phyloP scores from a whole-genome alignment of 2,113 vertebrate genomes.

The Ochotona princeps region DNA sequence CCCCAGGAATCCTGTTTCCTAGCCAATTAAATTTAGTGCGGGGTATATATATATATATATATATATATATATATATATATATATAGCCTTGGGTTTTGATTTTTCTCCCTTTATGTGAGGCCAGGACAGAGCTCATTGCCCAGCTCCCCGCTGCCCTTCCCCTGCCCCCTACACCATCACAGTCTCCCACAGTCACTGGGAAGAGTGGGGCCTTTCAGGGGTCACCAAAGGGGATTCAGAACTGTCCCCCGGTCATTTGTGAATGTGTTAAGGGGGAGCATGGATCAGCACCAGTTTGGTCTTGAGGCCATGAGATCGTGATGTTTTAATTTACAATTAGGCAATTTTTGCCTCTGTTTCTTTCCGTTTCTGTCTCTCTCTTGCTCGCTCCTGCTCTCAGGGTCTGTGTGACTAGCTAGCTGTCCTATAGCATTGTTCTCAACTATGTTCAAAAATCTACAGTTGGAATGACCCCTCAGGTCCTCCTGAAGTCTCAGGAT shows the following conservation, averaged over 20 bases:
- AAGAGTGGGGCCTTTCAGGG: background rate
- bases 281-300: background rate
- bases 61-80: background rate
- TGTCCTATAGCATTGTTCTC: background rate
- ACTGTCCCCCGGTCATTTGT: background rate
- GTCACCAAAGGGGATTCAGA: conserved; percentile 2
- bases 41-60: background rate
- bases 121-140: conserved; percentile 21
- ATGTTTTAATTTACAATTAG: background rate
- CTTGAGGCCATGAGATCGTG: background rate
- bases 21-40: conserved; percentile 71
- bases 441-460: background rate
- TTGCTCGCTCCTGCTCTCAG: too few species aligned
- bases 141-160: background rate
- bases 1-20: conserved; percentile 63
- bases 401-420: too few species aligned
- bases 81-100: conserved; percentile 51
- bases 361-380: background rate
- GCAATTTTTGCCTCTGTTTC: background rate
- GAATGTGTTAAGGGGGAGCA: background rate
- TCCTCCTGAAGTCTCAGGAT: accelerated
- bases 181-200: background rate
- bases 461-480: background rate
- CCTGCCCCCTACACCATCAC: accelerated
- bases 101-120: conserved; percentile 73